phyloP scores from a whole-genome alignment of 2,888 invertebrate species.

The Cryptophagus acutangulus region DNA sequence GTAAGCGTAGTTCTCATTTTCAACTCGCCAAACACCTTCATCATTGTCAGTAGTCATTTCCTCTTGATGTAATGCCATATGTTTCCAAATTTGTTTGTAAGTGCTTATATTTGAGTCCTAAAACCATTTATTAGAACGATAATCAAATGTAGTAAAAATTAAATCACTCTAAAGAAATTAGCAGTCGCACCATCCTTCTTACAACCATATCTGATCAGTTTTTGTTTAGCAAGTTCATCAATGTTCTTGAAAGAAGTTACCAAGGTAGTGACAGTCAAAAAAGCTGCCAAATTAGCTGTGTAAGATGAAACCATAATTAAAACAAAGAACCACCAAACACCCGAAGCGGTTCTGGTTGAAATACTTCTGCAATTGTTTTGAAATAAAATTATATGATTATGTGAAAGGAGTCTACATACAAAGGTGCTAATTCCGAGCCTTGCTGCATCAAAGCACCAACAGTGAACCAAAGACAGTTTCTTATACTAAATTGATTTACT shows the following conservation, averaged over 20 bases:
- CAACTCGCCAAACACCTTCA: conserved; percentile 57
- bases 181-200: conserved; percentile 82
- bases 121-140: conserved; percentile 7
- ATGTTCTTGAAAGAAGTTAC: conserved; percentile 71
- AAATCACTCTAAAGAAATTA: conserved; percentile 77
- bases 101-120: conserved; percentile 70
- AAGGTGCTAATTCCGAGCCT: conserved; percentile 82
- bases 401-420: conserved; percentile 53
- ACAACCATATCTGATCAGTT: conserved; percentile 80
- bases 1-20: conserved; percentile 64
- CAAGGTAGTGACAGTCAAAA: conserved; percentile 75
- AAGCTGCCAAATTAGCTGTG: conserved; percentile 87
- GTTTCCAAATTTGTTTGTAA: conserved; percentile 75
- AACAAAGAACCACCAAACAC: conserved; percentile 87
- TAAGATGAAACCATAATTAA: conserved; percentile 83
- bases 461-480: conserved; percentile 86
- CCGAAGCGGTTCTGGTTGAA: conserved; percentile 82
- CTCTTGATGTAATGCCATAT: conserved; percentile 66
- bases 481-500: conserved; percentile 77
- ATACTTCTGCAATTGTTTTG: conserved; percentile 59
- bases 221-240: conserved; percentile 77
- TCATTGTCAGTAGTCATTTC: conserved; percentile 57
- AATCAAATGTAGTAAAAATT: neutral
- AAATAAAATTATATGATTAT: conserved; percentile 7
- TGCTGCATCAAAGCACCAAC: conserved; percentile 81